Evolutionary conservation across 23 tunicate species (phyloP).

Genomic region (Corella eumyota): DNA sequence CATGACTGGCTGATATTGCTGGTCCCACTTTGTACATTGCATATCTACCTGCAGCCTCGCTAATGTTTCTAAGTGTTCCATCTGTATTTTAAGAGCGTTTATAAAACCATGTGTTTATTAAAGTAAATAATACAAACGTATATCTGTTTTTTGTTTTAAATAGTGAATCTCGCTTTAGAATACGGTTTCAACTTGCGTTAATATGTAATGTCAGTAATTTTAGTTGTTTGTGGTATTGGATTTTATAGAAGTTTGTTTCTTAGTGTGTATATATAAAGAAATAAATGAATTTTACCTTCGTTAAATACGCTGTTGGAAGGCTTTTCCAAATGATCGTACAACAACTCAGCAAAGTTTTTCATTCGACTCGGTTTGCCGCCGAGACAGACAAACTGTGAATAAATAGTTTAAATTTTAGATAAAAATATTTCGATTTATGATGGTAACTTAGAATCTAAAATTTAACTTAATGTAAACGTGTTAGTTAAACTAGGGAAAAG

Average conservation of each 20-base stretch:
- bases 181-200: no score
- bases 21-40: conserved; percentile 73
- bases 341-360: conserved; percentile 38
- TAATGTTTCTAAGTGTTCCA: conserved; percentile 15
- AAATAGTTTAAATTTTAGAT: conserved; percentile 9
- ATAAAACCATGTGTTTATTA: no score
- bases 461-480: not conserved
- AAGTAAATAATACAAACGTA: no score
- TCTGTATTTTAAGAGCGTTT: not conserved
- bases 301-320: conserved; percentile 47
- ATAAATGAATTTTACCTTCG: no score
- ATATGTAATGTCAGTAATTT: no score
- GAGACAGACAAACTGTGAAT: conserved; percentile 61
- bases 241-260: no score
- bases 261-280: no score
- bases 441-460: no score
- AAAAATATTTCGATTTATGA: no score
- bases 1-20: conserved; percentile 63
- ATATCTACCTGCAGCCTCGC: conserved; percentile 45
- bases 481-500: no score
- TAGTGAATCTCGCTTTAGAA: not conserved
- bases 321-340: conserved; percentile 30
- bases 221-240: no score
- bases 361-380: conserved; percentile 67
- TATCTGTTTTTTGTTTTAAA: conserved; percentile 1